Evolutionary conservation across 2,888 invertebrate species (phyloP).

Genomic region (Nysson spinosus): DNA sequence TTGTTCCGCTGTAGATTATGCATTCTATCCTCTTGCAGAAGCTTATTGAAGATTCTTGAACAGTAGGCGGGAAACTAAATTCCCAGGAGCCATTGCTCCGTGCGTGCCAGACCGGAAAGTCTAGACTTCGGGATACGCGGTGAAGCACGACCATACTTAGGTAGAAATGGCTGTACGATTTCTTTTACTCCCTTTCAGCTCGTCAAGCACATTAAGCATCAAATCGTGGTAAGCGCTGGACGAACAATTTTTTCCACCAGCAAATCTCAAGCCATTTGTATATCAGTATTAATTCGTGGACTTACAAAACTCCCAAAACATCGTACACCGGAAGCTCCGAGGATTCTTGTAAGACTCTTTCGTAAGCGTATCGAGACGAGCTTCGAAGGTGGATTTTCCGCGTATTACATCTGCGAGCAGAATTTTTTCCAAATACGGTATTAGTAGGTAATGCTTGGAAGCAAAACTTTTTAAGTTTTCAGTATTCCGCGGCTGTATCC

Average conservation of each 20-base stretch:
- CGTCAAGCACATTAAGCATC: not conserved
- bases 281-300: not conserved
- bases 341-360: too few relatives aligned
- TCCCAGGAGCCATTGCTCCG: slow-evolving; percentile 24
- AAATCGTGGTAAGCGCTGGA: not conserved
- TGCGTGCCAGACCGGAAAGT: slow-evolving; percentile 36
- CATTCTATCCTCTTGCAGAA: not conserved
- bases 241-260: not conserved
- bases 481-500: too few relatives aligned
- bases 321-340: too few relatives aligned
- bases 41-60: slow-evolving; percentile 28
- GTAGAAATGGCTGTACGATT: slow-evolving; percentile 4
- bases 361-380: too few relatives aligned
- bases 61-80: slow-evolving; percentile 14
- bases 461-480: too few relatives aligned
- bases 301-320: not conserved
- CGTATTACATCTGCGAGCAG: too few relatives aligned
- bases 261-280: not conserved
- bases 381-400: too few relatives aligned
- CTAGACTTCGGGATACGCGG: slow-evolving; percentile 56
- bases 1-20: not conserved
- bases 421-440: too few relatives aligned
- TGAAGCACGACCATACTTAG: slow-evolving; percentile 55
- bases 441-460: too few relatives aligned
- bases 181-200: not conserved